Evolutionary conservation across 1,140 invertebrate species (phyloP).

Genomic region (Drosophila sucinea): DNA sequence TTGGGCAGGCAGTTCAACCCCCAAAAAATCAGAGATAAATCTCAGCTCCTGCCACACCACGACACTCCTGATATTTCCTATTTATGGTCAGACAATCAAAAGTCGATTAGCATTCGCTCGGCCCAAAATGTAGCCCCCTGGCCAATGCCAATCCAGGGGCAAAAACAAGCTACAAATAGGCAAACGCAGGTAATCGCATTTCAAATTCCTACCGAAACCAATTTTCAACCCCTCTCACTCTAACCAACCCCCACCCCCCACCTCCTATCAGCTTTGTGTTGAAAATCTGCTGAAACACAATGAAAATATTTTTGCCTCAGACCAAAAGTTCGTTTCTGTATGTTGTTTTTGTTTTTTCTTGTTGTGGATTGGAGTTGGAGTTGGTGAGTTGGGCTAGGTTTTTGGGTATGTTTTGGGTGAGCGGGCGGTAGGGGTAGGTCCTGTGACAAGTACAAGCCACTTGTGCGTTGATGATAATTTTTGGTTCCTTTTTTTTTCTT

Average conservation of each 20-base stretch:
- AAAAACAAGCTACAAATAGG: slow-evolving; percentile 71
- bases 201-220: slow-evolving; percentile 59
- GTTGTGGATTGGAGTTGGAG: neutral
- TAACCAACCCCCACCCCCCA: neutral
- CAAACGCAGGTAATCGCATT: slow-evolving; percentile 81
- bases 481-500: slow-evolving; percentile 58
- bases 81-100: slow-evolving; percentile 64
- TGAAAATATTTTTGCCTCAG: slow-evolving; percentile 75
- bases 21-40: slow-evolving; percentile 52
- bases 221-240: slow-evolving; percentile 64
- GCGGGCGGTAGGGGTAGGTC: slow-evolving; percentile 12
- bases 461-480: slow-evolving; percentile 81
- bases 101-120: slow-evolving; percentile 74
- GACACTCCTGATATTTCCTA: neutral
- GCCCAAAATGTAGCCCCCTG: slow-evolving; percentile 24
- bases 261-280: slow-evolving; percentile 40
- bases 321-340: slow-evolving; percentile 1
- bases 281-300: slow-evolving; percentile 81
- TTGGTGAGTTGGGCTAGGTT: slow-evolving; percentile 9
- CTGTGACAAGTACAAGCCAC: slow-evolving; percentile 79
- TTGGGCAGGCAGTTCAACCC: slow-evolving; percentile 2
- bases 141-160: slow-evolving; percentile 23
- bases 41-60: slow-evolving; percentile 24
- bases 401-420: neutral
- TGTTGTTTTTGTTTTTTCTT: slow-evolving; percentile 1